phyloP scores from a whole-genome alignment of 2,797 vertebrate genomes.

The Myotis myotis region DNA sequence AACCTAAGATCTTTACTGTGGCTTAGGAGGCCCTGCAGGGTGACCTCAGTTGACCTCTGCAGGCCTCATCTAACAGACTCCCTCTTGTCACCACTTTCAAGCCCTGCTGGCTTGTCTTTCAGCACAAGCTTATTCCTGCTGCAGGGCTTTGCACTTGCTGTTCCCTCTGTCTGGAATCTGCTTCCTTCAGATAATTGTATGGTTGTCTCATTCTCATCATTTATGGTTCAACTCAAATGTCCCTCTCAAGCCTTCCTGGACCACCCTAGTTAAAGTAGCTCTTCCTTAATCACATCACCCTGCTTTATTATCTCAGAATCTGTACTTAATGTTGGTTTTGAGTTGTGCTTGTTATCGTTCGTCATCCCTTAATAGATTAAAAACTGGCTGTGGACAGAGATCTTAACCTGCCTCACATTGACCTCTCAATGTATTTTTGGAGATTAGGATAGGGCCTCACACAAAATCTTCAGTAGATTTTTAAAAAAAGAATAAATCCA shows the following conservation, averaged over 20 bases:
- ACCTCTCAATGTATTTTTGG: not conserved
- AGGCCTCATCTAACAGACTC: not conserved
- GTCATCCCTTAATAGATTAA: not conserved
- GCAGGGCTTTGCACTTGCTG: not conserved
- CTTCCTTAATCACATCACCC: not conserved
- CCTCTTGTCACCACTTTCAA: not conserved
- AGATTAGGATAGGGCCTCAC: not conserved
- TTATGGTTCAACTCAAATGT: not conserved
- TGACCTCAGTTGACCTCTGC: conserved; percentile 8
- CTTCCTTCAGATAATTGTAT: not conserved
- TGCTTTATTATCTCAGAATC: not conserved
- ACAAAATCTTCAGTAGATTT: not conserved
- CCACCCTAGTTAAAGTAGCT: not conserved
- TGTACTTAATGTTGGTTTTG: not conserved
- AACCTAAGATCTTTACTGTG: conserved; percentile 10
- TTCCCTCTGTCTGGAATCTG: not conserved
- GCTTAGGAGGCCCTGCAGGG: not conserved
- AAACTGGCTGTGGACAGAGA: not conserved
- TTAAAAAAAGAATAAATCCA: not conserved
- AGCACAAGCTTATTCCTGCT: not conserved
- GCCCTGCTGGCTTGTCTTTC: not conserved
- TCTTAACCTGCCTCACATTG: not conserved
- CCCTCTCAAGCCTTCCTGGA: not conserved
- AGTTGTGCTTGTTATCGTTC: not conserved
- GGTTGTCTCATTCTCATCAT: not conserved